Evolutionary conservation across 2,888 invertebrate species (phyloP), one percentile per base, ranked within the genome.

Genomic region (Pegoplata infirma): DNA sequence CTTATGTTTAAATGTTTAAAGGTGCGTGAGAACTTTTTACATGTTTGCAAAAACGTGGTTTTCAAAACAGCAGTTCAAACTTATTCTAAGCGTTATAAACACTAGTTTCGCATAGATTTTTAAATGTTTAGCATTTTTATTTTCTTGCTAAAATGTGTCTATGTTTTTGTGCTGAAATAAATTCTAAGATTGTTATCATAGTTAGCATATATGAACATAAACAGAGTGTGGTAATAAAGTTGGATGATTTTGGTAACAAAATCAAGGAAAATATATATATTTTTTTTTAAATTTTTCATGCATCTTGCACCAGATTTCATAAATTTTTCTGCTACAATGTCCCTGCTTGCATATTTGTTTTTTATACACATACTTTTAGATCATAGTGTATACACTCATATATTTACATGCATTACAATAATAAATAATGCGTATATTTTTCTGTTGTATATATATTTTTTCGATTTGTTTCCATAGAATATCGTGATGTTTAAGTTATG

Each of bases 341-440:
- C n/a, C n/a, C n/a, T n/a, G n/a, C n/a, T n/a, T n/a, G n/a, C n/a
- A n/a, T n/a, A n/a, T n/a, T n/a, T n/a, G n/a, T n/a, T n/a, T n/a
- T n/a, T n/a, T n/a, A n/a, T n/a, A n/a, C n/a, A n/a, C n/a, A n/a
- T n/a, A n/a, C n/a, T n/a, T n/a, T n/a, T n/a, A n/a, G n/a, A n/a
- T n/a, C n/a, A n/a, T n/a, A n/a, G n/a, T n/a, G n/a, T n/a, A n/a
- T 47, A 19, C 19, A 47, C 12, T 40, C 46, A n/a, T 53, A 44
- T 49, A 71, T 74, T 86, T 86, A 86, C 85, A 86, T 86, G 86
- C 81, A 83, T 84, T 85, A 84, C 83, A 85, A 84, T 85, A 85
- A 86, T 86, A 86, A 86, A 86, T 86, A 86, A 86, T 86, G 86
- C 85, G 86, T 86, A 84, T 81, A 81, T 68, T 66, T 75, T 81